phyloP scores from a whole-genome alignment of 1,140 invertebrate species.

The Lepidotrigona ventralis region DNA sequence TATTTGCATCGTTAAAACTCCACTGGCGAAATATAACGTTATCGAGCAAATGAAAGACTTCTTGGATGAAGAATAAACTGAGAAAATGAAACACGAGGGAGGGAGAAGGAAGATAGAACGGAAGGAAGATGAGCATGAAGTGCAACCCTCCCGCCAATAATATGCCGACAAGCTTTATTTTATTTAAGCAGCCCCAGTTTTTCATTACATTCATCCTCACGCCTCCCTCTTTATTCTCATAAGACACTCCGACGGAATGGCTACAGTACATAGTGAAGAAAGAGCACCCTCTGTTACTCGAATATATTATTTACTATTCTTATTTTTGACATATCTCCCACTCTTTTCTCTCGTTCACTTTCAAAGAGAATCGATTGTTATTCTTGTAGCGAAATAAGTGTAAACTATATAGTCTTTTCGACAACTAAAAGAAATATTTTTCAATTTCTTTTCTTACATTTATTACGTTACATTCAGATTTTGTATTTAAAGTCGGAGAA shows the following conservation, averaged over 20 bases:
- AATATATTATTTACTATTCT: slow-evolving; percentile 78
- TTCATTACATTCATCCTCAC: slow-evolving; percentile 78
- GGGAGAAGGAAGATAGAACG: slow-evolving; percentile 16
- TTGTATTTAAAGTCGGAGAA: slow-evolving; percentile 56
- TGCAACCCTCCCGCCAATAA: slow-evolving; percentile 72
- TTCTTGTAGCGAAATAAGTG: not conserved
- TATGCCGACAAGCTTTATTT: slow-evolving; percentile 78
- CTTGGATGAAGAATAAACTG: slow-evolving; percentile 37
- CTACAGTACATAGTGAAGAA: slow-evolving; percentile 21
- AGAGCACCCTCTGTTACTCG: slow-evolving; percentile 68
- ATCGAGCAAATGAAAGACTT: slow-evolving; percentile 36
- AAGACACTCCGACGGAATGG: slow-evolving; percentile 54
- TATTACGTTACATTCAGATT: not conserved
- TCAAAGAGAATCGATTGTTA: not conserved
- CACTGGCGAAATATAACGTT: slow-evolving; percentile 19
- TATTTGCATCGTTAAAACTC: slow-evolving; percentile 32
- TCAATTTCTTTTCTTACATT: not conserved
- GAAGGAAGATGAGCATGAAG: slow-evolving; percentile 47
- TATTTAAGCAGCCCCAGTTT: slow-evolving; percentile 79
- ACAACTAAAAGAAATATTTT: not conserved
- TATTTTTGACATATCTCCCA: slow-evolving; percentile 68
- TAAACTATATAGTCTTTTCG: not conserved
- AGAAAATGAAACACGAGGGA: slow-evolving; percentile 28
- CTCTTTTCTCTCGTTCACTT: slow-evolving; percentile 37
- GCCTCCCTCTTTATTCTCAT: slow-evolving; percentile 64